A percentile compares a stretch with the other conserved stretches of the same genome.
phyloP scores from a whole-genome alignment of 2,888 invertebrate species.

The Macrostomum cliftonense region DNA sequence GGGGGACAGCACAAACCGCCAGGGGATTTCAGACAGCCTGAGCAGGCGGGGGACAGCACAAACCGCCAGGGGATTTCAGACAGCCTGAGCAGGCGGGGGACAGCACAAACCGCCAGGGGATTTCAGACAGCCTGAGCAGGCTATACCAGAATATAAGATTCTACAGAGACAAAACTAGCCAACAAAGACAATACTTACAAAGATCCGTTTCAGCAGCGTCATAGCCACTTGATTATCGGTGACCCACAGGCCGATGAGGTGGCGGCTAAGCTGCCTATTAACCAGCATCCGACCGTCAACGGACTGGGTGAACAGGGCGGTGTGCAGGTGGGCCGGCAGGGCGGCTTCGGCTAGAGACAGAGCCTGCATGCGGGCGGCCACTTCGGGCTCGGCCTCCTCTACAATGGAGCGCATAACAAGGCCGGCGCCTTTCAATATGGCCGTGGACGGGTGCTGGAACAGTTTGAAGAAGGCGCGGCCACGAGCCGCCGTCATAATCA shows the following conservation, averaged over 20 bases:
- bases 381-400: slow-evolving; percentile 42
- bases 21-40: not conserved
- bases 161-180: not conserved
- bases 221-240: slow-evolving; percentile 78
- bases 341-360: slow-evolving; percentile 89
- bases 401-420: slow-evolving; percentile 88
- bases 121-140: no score
- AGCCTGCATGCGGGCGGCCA: slow-evolving; percentile 74
- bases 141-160: no score
- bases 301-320: slow-evolving; percentile 65
- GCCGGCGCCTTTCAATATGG: slow-evolving; percentile 93
- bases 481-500: slow-evolving; percentile 77
- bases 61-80: no score
- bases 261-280: slow-evolving; percentile 67
- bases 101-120: no score
- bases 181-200: slow-evolving; percentile 46
- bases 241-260: slow-evolving; percentile 83
- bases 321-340: slow-evolving; percentile 68
- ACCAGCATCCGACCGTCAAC: slow-evolving; percentile 60
- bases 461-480: slow-evolving; percentile 75
- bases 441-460: slow-evolving; percentile 88
- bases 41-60: not conserved
- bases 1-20: no score
- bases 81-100: no score
- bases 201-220: slow-evolving; percentile 61